Conservation (phyloP, 1,140 invertebrate species). For the Dinoponera quadriceps region DNA sequence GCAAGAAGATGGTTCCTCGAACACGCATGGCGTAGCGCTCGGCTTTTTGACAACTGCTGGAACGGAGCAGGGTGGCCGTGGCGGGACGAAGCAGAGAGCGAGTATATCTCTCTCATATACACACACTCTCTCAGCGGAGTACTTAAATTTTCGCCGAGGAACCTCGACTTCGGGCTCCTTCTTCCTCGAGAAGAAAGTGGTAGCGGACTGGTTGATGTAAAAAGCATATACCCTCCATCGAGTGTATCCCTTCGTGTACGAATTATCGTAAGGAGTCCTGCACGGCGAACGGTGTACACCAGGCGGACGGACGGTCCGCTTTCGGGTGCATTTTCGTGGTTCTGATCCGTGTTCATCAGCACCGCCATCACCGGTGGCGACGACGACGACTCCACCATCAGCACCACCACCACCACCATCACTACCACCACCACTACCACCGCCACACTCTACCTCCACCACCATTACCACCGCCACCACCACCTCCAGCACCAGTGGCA, state of each 20-base stretch:
- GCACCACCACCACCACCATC: not conserved
- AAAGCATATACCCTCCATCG: too few relatives aligned
- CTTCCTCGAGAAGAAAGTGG: too few relatives aligned
- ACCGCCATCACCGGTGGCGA: slow-evolving; percentile 11
- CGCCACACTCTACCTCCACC: slow-evolving; percentile 63
- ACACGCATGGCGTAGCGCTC: not conserved
- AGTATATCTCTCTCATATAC: too few relatives aligned
- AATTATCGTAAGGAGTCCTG: too few relatives aligned
- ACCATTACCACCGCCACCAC: slow-evolving; percentile 58
- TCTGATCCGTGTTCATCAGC: not conserved
- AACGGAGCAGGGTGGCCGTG: too few relatives aligned
- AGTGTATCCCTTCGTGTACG: too few relatives aligned
- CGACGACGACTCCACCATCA: not conserved
- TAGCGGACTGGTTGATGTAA: too few relatives aligned
- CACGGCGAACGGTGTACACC: too few relatives aligned
- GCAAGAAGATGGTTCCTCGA: slow-evolving; percentile 3
- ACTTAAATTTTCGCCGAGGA: too few relatives aligned
- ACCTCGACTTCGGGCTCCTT: too few relatives aligned
- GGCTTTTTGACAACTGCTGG: not conserved
- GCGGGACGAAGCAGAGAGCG: too few relatives aligned
- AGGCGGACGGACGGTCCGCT: not conserved
- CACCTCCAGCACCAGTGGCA: slow-evolving; percentile 51
- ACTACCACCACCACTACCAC: slow-evolving; percentile 26
- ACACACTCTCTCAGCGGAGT: too few relatives aligned
- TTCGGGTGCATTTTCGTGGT: not conserved